Base-by-base conservation (phyloP, 2,888 invertebrate genomes). In the Nudaria mundana region DNA sequence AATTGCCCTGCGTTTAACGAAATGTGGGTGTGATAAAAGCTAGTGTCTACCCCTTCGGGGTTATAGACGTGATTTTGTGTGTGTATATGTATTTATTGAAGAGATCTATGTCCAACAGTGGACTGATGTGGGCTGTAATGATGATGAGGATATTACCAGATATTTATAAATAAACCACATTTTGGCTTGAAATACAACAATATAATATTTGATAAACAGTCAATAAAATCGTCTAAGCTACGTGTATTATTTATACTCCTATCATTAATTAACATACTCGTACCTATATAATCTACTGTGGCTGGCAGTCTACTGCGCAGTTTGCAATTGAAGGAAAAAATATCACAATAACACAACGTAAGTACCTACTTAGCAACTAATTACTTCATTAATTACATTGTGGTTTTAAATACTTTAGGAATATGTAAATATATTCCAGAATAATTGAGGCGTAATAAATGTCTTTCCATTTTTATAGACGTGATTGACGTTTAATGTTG, bases 261-360 rank as follows among this genome's bases (percentile, higher is more conserved):
- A 54, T 56, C 49, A 59, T 63, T 70, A 66, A 71, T 71, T 66
- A 66, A 63, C 56, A 63, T 63, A 60, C 41, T 48, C n/a, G n/a
- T n/a, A n/a, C n/a, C n/a, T n/a, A n/a, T n/a, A n/a, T 64, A 64
- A 70, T 66, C 61, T 55, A 45, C 43, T 51, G 39, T 45, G 37
- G 44, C 38, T 45, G 37, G 44, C 38, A 33, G 47, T 41, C 42
- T 41, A 65, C 61, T 71, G 55, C 72, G 72, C 67, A 73, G 67
- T 71, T 57, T 38, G 64, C 68, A 56, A 39, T 43, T 50, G 30
- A 44, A 65, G 63, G 63, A 63, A 67, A 41, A 40, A 64, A 57
- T 63, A 53, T 55, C 50, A 16, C 36, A 28, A 45, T 30, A 43
- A 49, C 35, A 51, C 49, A 47, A 54, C 48, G 46, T 56, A 51